These are phyloP conservation scores for Panthera uncia DNA, from an alignment of 2,113 vertebrate genomes.

Conservation along the genomic window DNA sequence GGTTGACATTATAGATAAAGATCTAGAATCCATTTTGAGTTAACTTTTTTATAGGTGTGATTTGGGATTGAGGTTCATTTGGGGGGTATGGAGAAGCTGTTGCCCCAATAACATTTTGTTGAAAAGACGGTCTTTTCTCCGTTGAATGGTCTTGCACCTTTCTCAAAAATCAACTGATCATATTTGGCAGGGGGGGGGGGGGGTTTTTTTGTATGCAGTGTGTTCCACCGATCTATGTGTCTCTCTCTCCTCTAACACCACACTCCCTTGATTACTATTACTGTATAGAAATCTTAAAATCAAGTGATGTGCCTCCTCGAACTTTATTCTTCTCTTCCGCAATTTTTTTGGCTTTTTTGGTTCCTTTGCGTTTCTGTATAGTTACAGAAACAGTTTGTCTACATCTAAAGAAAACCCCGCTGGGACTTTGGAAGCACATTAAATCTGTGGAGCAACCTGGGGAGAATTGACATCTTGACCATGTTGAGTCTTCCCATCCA, in stretches of 20 bases:
- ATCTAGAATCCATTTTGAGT: neutral
- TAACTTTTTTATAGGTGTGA: neutral
- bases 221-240: rapidly evolving
- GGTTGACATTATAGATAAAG: neutral
- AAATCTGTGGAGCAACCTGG: neutral
- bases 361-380: neutral
- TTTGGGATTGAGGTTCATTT: no score
- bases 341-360: neutral
- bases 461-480: neutral
- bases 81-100: rapidly evolving
- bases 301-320: rapidly evolving
- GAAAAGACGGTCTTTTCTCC: neutral
- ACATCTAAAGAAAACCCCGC: neutral
- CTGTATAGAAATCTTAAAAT: neutral
- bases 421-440: neutral
- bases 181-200: rapidly evolving
- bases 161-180: rapidly evolving
- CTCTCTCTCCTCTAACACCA: neutral
- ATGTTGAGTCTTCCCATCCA: neutral
- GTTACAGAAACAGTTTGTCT: neutral
- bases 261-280: rapidly evolving
- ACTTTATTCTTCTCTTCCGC: neutral
- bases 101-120: neutral
- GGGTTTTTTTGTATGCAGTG: rapidly evolving
- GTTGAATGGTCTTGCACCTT: neutral